These are phyloP conservation scores for Astropecten irregularis DNA, from an alignment of 53 echinoderm and acorn worm species.

Conservation along the genomic window DNA sequence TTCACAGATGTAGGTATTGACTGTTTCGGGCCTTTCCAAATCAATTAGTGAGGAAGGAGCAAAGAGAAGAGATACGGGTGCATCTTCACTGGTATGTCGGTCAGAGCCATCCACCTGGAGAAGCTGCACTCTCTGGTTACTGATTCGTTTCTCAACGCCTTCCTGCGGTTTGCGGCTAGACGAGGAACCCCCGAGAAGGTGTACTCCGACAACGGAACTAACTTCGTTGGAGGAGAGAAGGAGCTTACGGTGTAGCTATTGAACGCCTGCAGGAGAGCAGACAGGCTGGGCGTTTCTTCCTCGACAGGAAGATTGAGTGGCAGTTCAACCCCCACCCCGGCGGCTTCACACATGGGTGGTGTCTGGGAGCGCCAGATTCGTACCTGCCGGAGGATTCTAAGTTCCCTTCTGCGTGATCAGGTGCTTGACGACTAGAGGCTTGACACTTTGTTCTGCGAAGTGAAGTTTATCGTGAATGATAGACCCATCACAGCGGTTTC, in stretches of 20 bases:
- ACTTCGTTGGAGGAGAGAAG: conserved; percentile 72
- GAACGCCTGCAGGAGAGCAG: background rate
- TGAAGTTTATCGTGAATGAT: no score
- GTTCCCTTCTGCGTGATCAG: no score
- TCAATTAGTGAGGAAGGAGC: conserved; percentile 37
- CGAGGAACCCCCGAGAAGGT: background rate
- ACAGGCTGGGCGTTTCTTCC: background rate
- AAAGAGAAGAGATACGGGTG: conserved; percentile 45
- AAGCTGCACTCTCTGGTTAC: conserved; percentile 24
- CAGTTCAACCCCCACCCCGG: conserved; percentile 54
- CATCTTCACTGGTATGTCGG: conserved; percentile 40
- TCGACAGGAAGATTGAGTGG: conserved; percentile 27
- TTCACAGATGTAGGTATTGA: conserved; percentile 39
- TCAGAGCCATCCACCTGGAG: conserved; percentile 55
- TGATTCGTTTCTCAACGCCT: conserved; percentile 37
- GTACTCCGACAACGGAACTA: conserved; percentile 72
- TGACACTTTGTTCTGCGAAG: conserved; percentile 31
- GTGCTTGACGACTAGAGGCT: conserved; percentile 50
- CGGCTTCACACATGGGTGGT: conserved; percentile 48
- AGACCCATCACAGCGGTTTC: no score
- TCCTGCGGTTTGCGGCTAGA: conserved; percentile 51
- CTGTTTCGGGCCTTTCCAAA: conserved; percentile 41
- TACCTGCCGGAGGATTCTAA: conserved; percentile 59
- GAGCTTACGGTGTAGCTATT: conserved; percentile 57
- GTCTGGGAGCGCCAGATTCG: conserved; percentile 67